Evolutionary conservation across 2,888 invertebrate genomes (phyloP).

Genomic region (Scaptomyza caliginosa): DNA sequence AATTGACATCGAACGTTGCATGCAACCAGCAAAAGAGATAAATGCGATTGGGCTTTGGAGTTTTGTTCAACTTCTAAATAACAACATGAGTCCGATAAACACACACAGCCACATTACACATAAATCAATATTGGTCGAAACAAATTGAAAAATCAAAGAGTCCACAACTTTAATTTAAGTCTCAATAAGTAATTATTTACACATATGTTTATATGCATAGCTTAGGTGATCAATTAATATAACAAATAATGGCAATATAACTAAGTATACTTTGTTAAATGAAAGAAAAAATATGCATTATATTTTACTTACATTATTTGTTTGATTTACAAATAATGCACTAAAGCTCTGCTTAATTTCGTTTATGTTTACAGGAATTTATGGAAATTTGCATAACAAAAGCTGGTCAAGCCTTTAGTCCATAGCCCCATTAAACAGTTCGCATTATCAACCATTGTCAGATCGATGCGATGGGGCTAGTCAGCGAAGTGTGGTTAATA

Average conservation of each 20-base stretch:
- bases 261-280: no score
- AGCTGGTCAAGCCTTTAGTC: background rate
- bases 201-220: no score
- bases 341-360: background rate
- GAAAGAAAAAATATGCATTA: no score
- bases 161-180: no score
- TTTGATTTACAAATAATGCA: background rate
- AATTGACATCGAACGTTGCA: background rate
- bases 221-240: no score
- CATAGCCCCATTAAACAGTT: background rate
- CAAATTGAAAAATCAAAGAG: conserved; percentile 38
- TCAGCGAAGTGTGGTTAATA: conserved; percentile 50
- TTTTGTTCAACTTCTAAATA: conserved; percentile 2
- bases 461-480: conserved; percentile 38
- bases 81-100: background rate
- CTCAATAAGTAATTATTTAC: background rate
- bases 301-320: background rate
- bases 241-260: no score
- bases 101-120: background rate
- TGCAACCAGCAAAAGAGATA: conserved; percentile 1
- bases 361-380: background rate
- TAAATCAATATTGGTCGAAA: conserved; percentile 23
- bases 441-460: conserved; percentile 9
- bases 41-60: conserved; percentile 25
- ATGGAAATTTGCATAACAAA: conserved; percentile 28